Evolutionary conservation across 1,140 invertebrate genomes (phyloP).

Genomic region (Galleria mellonella): DNA sequence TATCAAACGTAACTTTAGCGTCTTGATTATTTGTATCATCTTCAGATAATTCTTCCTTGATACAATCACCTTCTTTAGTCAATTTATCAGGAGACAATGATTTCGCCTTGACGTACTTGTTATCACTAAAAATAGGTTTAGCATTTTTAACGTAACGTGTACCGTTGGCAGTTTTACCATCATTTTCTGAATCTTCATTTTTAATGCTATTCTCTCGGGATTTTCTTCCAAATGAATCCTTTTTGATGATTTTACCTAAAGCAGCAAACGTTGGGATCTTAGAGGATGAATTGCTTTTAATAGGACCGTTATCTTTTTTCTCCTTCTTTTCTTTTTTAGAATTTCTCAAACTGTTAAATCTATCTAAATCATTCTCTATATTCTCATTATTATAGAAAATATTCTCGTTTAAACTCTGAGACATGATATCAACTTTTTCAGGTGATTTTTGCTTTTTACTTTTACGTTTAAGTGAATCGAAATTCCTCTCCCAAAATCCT

Average conservation of each 20-base stretch:
- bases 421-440: conserved; percentile 74
- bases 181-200: conserved; percentile 31
- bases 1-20: conserved; percentile 20
- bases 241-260: conserved; percentile 68
- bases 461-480: conserved; percentile 69
- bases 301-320: conserved; percentile 41
- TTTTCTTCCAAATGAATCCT: conserved; percentile 61
- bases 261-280: conserved; percentile 69
- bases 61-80: conserved; percentile 31
- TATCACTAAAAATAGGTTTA: conserved; percentile 48
- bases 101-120: conserved; percentile 62
- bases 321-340: conserved; percentile 53
- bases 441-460: conserved; percentile 54
- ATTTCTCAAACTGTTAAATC: conserved; percentile 62
- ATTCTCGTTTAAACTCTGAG: conserved; percentile 77
- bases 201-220: conserved; percentile 40
- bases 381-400: conserved; percentile 74
- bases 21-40: conserved; percentile 20
- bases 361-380: conserved; percentile 65
- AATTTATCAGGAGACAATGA: conserved; percentile 57
- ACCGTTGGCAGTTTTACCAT: conserved; percentile 27
- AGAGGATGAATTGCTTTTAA: conserved; percentile 61
- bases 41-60: conserved; percentile 34
- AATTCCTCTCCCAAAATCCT: conserved; percentile 74
- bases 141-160: conserved; percentile 60